These are phyloP conservation scores for Mastomys natalensis DNA, from an alignment of 2,113 vertebrate species.

Conservation along the genomic window DNA sequence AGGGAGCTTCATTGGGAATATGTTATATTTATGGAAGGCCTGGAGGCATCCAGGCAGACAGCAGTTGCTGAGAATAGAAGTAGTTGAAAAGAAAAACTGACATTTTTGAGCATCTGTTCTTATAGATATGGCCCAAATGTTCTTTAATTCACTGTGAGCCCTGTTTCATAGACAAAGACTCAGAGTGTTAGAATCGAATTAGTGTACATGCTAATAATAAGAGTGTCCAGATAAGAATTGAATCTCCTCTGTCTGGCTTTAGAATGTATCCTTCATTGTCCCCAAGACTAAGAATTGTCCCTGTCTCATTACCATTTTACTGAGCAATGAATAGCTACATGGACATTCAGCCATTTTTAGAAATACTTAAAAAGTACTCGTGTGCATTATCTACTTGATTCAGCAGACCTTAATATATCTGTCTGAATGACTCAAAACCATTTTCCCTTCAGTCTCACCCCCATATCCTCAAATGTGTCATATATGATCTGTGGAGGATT, in stretches of 20 bases:
- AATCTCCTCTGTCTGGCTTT: background rate
- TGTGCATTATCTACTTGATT: background rate
- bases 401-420: background rate
- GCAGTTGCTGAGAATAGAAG: constrained; percentile 40
- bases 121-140: background rate
- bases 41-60: background rate
- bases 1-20: background rate
- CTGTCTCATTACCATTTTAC: background rate
- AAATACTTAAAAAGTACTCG: background rate
- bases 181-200: background rate
- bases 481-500: background rate
- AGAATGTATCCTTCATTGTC: background rate
- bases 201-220: background rate
- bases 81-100: background rate
- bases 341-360: background rate
- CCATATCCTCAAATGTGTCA: background rate
- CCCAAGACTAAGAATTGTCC: background rate
- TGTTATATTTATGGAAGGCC: background rate
- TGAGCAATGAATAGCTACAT: background rate
- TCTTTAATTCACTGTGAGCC: background rate
- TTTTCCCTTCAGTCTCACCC: no score
- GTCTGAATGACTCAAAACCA: background rate
- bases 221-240: background rate
- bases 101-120: constrained; percentile 20
- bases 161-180: background rate